Evolutionary conservation across 2,888 invertebrate species (phyloP), one percentile per base, ranked within the genome.

Genomic region (Leptopilina drosophilae): DNA sequence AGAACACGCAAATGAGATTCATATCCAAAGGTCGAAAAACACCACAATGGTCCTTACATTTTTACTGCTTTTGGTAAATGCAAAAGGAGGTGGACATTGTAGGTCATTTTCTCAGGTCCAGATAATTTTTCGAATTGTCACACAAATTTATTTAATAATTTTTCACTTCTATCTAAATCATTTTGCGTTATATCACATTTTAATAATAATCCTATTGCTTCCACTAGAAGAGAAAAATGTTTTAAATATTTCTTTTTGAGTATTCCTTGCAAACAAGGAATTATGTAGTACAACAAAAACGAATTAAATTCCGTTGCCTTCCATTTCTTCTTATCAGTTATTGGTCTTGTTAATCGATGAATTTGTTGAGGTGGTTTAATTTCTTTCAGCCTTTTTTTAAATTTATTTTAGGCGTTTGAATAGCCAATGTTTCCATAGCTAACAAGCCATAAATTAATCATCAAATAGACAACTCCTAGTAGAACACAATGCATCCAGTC

Each of bases 401-500:
- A 56, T 56, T 56, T 56, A 56, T n/a, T 56, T 14, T 14, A 14
- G 12, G 56, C 56, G 12, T n/a, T 56, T 56, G 56, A 14, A 56
- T 56, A 56, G 12, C 56, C 56, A 14, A 56, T 56, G 14, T 56
- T 56, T 56, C 56, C 56, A 12, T 56, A 56, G 12, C 5, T 56
- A 56, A 56, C 56, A n/a, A 65, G 20, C 40, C n/a, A 40, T 65
- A 65, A 12, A 20, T 65, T 40, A 1, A 65, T 26, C 65, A 65
- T 40, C 8, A 40, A 14, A 7, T 65, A 65, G 11, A 65, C n/a
- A 20, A 78, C 75, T 8, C 76, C 78, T 12, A 33, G 49, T 6
- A 78, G 65, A 78, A 78, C 53, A 73, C 75, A 75, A 59, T 75
- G 78, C 75, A 78, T 64, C n/a, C 75, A 78, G 40, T 78, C 78